Conservation (phyloP, 2,797 vertebrate genomes). For the Hapalemur alaotrensis region DNA sequence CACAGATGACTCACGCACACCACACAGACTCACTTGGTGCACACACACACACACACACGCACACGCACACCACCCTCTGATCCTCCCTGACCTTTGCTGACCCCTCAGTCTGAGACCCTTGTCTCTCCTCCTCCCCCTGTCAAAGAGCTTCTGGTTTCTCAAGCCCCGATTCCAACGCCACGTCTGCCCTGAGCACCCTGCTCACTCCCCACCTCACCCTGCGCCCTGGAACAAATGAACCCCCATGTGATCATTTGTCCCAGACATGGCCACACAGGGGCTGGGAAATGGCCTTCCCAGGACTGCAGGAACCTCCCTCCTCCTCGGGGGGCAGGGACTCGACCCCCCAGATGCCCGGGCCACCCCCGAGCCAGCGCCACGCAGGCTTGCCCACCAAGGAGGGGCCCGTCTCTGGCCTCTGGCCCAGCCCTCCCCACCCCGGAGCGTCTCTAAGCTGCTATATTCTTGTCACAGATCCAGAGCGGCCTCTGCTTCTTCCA, state of each 20-base stretch:
- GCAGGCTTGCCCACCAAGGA: neutral
- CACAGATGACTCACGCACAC: neutral
- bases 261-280: neutral
- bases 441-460: neutral
- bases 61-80: neutral
- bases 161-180: neutral
- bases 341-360: neutral
- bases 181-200: too few relatives aligned
- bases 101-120: neutral
- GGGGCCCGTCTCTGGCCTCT: neutral
- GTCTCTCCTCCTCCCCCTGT: neutral
- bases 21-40: neutral
- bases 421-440: too few relatives aligned
- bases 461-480: neutral
- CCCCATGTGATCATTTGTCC: neutral
- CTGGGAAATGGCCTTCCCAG: neutral
- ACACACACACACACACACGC: neutral
- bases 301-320: neutral
- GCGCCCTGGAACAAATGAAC: neutral
- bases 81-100: neutral
- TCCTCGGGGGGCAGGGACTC: neutral
- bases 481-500: neutral
- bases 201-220: neutral
- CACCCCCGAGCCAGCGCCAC: rapidly evolving
- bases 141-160: neutral